Base-by-base conservation (phyloP, 2,113 vertebrate genomes). In the Bufo gargarizans region DNA sequence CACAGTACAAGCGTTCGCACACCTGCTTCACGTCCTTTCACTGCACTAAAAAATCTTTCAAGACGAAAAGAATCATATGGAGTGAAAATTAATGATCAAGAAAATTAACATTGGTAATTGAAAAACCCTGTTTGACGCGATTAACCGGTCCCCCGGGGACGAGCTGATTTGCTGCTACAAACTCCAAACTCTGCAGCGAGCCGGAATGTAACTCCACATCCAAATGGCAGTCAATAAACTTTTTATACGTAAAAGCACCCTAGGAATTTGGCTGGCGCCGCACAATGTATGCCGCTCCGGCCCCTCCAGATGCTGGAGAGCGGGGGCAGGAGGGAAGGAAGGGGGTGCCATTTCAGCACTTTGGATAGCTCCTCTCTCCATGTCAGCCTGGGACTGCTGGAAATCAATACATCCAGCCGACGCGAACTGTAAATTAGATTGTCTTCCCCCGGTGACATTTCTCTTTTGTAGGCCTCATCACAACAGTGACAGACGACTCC, bases 31-130 rank as follows among this genome's bases (percentile, higher is more conserved):
- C 16, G 43, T 74, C 33, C 69, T 59, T 59, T 43, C 22, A 20
- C 4, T 13, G 67, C 53, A 72, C 22, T 74, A 53, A 74, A 74
- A 33, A 74, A 74, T 76, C 83, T 45, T 85, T 85, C 22, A 72
- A 76, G 69, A 85, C 53, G 33, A 74, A 85, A 85, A 59, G 69
- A 74, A 85, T 85, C 83, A 74, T 72, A 85, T 7, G 55, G 83
- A 85, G 55, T 74, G 74, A 85, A 85, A 85, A 85, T 85, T 85
- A 85, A 85, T 76, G 83, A 85, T 85, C 83, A 85, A 85, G 83
- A 85, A 85, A 85, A 85, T 85, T 85, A 85, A 85, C 69, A 85
- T 74, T 85, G 69, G 67, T 85, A 85, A 85, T 85, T 85, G 83
- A 85, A 85, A 85, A 85, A 85, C 83, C 50, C 83, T 85, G 50